These are phyloP conservation scores for Sceloporus undulatus DNA, from an alignment of 2,113 vertebrate genomes.

Conservation along the genomic window DNA sequence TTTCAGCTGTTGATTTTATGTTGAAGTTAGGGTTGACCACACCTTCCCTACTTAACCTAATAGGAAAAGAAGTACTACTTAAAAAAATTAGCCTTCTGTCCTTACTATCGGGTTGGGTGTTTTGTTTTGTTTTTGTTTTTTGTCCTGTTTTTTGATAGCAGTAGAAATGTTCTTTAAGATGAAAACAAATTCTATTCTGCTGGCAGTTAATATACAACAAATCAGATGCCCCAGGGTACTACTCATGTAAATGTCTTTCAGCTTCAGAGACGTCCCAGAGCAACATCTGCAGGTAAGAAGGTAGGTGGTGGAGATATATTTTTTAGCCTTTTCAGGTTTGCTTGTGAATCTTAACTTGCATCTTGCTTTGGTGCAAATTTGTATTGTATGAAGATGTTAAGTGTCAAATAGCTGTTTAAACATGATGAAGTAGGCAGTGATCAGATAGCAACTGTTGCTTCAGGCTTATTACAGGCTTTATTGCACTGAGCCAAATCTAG, in stretches of 20 bases:
- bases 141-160: too few relatives aligned
- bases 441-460: not conserved
- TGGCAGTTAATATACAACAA: not conserved
- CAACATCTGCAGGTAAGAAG: constrained; percentile 16
- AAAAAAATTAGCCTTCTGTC: not conserved
- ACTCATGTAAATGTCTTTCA: not conserved
- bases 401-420: not conserved
- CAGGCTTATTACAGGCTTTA: not conserved
- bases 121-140: too few relatives aligned
- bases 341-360: not conserved
- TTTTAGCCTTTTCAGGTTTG: not conserved
- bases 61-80: not conserved
- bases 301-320: not conserved
- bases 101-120: not conserved
- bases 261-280: not conserved
- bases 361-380: not conserved
- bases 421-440: not conserved
- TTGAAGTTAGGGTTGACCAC: not conserved
- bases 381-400: not conserved
- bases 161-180: not conserved
- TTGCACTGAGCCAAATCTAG: not conserved
- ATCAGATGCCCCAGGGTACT: not conserved
- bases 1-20: not conserved
- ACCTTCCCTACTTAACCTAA: not conserved
- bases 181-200: not conserved